These are phyloP conservation scores for Elanus axillaris DNA, from an alignment of 2,113 vertebrate genomes.

Conservation along the genomic window DNA sequence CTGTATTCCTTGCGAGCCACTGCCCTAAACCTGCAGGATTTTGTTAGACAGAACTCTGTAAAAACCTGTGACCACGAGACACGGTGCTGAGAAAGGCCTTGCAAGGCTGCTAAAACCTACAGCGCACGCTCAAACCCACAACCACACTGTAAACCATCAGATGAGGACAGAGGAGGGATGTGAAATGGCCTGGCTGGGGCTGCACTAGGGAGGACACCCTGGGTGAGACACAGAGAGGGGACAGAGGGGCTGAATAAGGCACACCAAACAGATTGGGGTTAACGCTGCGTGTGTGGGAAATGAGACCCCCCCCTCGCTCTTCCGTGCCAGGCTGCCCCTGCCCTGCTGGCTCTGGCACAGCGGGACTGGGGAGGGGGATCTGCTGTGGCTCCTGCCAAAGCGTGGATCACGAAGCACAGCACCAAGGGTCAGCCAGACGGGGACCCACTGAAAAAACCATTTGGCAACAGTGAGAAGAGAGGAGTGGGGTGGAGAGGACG, in stretches of 20 bases:
- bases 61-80: accelerated
- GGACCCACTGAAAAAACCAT: not conserved
- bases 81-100: not conserved
- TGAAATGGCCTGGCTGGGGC: not conserved
- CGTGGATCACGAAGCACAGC: not conserved
- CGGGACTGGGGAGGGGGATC: not conserved
- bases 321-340: not conserved
- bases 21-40: not conserved
- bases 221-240: not conserved
- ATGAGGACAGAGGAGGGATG: not conserved
- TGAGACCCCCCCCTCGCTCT: not conserved
- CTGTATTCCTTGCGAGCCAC: not conserved
- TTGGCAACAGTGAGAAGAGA: constrained; percentile 27
- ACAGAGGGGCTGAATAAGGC: constrained; percentile 45
- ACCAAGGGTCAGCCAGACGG: not conserved
- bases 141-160: not conserved
- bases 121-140: accelerated
- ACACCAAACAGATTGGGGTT: constrained; percentile 29
- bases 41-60: not conserved
- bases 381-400: not conserved
- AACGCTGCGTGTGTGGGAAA: not conserved
- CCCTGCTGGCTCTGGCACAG: not conserved
- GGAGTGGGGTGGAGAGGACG: not conserved
- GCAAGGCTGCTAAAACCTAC: not conserved
- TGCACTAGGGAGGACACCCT: not conserved